Evolutionary conservation across 2,113 vertebrate species (phyloP), one percentile per base, ranked within the genome.

Genomic region (Antechinus stuartii): DNA sequence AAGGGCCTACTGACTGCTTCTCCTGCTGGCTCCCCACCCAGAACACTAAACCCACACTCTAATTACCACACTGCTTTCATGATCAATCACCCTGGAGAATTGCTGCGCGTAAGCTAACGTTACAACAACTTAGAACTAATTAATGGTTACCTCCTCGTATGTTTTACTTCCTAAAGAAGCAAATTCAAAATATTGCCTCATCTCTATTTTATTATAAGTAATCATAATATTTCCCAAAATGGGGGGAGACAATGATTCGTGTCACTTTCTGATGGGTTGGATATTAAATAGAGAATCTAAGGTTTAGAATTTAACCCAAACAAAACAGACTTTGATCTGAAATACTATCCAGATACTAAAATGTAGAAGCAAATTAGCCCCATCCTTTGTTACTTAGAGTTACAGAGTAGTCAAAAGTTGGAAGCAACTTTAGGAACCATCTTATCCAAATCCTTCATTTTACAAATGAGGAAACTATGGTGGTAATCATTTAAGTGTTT

Each of bases 121-220:
- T 93, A 96, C 26, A 35, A 93, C 57, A 94, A 35, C 84, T 97
- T 98, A 97, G 96, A 96, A 97, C 94, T 90, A 96, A 61, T 97
- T 97, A 98, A 98, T 95, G 96, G 95, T 97, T 96, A 68, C 94
- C 90, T 95, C 50, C 94, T 97, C 90, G 46, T 97, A 96, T 96
- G 92, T 94, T 92, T 54, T 96, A 95, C 91, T 95, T 97, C 97
- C 95, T 97, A 98, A 98, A 98, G 95, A 98, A 98, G 92, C 95
- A 95, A 97, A 97, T 61, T 92, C 95, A 50, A 46, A 90, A 97
- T 95, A 84, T 89, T 97, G 92, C 54, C 97, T 95, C 95, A 93
- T 96, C 50, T 91, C 91, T 76, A 42, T 98, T 96, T 98, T 96
- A 96, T 93, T 97, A 95, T 91, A 92, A 95, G 94, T 84, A 95